Evolutionary conservation across 2,888 invertebrate species (phyloP).

Genomic region (Lasioglossum zephyrum): DNA sequence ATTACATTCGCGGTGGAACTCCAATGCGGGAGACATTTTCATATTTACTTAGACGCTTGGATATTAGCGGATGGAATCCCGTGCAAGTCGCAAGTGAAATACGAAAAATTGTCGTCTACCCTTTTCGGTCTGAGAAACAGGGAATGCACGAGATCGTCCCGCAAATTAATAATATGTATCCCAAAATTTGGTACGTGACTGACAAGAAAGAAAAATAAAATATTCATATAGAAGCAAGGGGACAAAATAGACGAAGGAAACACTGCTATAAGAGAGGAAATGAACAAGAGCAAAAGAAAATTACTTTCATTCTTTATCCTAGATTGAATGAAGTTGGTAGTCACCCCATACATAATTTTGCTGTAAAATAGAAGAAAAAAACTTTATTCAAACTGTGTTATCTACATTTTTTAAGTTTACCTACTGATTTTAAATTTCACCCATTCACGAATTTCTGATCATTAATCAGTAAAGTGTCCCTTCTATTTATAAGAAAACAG

Average conservation of each 20-base stretch:
- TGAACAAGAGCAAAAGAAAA: no score
- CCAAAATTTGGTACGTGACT: neutral
- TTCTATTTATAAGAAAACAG: no score
- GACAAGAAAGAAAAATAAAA: neutral
- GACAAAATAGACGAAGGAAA: neutral
- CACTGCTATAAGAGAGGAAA: neutral
- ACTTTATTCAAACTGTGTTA: no score
- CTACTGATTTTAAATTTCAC: no score
- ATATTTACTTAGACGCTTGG: constrained; percentile 62
- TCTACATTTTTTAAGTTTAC: no score
- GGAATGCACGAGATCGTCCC: neutral
- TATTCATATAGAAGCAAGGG: neutral
- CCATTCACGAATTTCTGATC: no score
- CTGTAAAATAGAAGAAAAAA: no score
- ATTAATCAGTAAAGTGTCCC: no score
- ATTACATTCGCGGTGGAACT: constrained; percentile 63
- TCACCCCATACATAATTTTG: no score
- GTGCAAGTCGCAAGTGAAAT: constrained; percentile 28
- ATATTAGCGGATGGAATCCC: constrained; percentile 56
- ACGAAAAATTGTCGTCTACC: constrained; percentile 27
- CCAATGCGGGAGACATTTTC: constrained; percentile 55
- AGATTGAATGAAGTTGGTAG: no score
- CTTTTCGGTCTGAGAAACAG: neutral
- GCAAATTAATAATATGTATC: neutral
- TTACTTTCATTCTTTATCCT: no score